These are phyloP conservation scores for Hydractinia symbiolongicarpus DNA, from an alignment of 30 jellyfish, hydroid and myxozoan species.

Conservation along the genomic window DNA sequence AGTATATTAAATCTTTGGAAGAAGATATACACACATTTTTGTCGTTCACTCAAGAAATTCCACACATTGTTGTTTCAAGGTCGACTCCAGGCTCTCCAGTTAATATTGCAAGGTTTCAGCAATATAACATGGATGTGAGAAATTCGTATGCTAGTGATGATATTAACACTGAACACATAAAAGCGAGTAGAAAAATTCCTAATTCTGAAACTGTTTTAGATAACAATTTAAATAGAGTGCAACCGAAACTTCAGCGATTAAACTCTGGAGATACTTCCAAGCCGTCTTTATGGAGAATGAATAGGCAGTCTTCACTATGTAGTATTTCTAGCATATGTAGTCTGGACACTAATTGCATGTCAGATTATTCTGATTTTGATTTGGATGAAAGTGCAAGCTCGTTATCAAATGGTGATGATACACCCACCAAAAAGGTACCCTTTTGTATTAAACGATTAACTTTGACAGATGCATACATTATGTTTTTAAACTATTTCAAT, in stretches of 20 bases:
- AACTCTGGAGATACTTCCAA: not conserved
- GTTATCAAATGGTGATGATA: not conserved
- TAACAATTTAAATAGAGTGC: constrained; percentile 5
- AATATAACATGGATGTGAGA: not conserved
- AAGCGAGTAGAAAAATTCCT: not conserved
- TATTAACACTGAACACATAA: not conserved
- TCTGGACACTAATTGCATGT: constrained; percentile 16
- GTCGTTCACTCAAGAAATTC: constrained; percentile 7
- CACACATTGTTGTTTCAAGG: constrained; percentile 4
- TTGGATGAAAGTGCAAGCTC: not conserved
- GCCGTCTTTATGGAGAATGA: not conserved
- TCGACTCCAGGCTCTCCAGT: constrained; percentile 5
- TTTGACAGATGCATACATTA: no score
- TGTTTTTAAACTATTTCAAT: no score
- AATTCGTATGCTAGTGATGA: not conserved
- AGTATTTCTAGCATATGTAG: constrained; percentile 14
- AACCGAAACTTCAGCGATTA: constrained; percentile 2
- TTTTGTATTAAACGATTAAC: not conserved
- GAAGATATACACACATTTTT: not conserved
- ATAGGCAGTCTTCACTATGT: not conserved
- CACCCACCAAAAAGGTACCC: constrained; percentile 8
- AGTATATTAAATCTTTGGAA: not conserved
- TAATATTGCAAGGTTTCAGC: not conserved
- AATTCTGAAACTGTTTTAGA: not conserved
- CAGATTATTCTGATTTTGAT: constrained; percentile 2